phyloP scores from a whole-genome alignment of 2,797 vertebrate species.

The Strix occidentalis region DNA sequence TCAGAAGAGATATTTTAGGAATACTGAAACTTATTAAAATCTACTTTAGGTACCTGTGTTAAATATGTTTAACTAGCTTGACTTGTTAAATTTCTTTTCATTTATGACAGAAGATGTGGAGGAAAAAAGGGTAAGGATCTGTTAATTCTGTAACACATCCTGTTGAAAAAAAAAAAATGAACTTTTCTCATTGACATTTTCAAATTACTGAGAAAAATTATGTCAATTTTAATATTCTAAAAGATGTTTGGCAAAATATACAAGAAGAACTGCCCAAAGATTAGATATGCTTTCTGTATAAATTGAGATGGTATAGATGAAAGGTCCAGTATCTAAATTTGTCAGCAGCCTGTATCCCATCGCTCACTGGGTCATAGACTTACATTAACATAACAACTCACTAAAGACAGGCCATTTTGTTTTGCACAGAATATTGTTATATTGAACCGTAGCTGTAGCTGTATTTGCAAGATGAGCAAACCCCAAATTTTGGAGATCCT shows the following conservation, averaged over 20 bases:
- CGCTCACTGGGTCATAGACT: not conserved
- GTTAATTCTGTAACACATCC: not conserved
- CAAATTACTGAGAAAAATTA: not conserved
- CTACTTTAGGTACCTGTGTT: not conserved
- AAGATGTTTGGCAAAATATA: not conserved
- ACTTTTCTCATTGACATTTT: not conserved
- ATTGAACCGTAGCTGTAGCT: accelerated
- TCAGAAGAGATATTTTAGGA: not conserved
- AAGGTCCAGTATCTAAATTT: not conserved
- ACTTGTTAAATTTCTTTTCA: not conserved
- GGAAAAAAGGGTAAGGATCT: not conserved
- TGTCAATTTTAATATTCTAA: not conserved
- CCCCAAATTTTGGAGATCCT: not conserved
- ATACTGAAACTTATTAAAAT: not conserved
- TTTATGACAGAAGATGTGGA: not conserved
- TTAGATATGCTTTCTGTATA: not conserved
- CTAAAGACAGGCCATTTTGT: not conserved
- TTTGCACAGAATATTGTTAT: not conserved
- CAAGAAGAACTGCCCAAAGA: not conserved
- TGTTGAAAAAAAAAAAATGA: not conserved
- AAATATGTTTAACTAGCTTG: not conserved
- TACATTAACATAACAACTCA: accelerated
- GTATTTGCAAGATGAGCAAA: not conserved
- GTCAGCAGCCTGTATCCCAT: not conserved
- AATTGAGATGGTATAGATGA: not conserved